These are phyloP conservation scores for Haliclona indistincta DNA, from an alignment of 37 sponge, comb jelly and placozoan species.

Conservation along the genomic window DNA sequence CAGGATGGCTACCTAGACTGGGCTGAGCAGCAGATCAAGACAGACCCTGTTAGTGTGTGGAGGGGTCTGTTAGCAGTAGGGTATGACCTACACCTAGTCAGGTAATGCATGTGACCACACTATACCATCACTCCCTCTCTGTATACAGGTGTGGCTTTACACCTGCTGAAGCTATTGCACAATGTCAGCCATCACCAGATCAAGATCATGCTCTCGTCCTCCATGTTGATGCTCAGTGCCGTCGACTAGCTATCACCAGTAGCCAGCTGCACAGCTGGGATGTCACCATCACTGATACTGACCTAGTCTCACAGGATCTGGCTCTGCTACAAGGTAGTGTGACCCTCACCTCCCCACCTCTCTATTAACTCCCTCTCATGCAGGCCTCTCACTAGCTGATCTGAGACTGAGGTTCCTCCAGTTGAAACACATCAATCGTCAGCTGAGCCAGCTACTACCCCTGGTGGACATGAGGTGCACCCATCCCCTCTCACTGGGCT, in stretches of 20 bases:
- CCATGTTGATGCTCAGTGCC: conserved; percentile 67
- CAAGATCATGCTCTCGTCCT: conserved; percentile 79
- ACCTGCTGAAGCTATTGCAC: background rate
- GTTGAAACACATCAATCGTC: conserved; percentile 70
- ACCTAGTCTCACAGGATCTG: conserved; percentile 45
- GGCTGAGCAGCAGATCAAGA: conserved; percentile 11
- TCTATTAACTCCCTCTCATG: background rate
- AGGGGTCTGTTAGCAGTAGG: conserved; percentile 72
- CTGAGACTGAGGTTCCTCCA: conserved; percentile 68
- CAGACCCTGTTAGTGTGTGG: conserved; percentile 49
- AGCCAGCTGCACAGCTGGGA: conserved; percentile 68
- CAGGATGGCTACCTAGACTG: conserved; percentile 43
- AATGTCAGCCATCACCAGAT: conserved; percentile 5
- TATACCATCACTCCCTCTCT: background rate
- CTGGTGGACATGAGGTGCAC: conserved; percentile 62
- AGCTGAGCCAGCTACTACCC: conserved; percentile 62
- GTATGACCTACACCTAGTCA: conserved; percentile 73
- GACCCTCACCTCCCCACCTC: background rate
- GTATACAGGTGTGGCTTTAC: conserved; percentile 34
- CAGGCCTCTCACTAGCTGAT: conserved; percentile 55
- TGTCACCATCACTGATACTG: conserved; percentile 37
- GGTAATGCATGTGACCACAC: conserved; percentile 39
- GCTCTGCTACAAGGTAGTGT: conserved; percentile 64
- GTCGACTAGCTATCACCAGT: conserved; percentile 44
- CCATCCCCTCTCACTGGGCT: conserved; percentile 58